These are phyloP conservation scores for Gymnocypris eckloni DNA, from an alignment of 2,797 vertebrate species.

Conservation along the genomic window DNA sequence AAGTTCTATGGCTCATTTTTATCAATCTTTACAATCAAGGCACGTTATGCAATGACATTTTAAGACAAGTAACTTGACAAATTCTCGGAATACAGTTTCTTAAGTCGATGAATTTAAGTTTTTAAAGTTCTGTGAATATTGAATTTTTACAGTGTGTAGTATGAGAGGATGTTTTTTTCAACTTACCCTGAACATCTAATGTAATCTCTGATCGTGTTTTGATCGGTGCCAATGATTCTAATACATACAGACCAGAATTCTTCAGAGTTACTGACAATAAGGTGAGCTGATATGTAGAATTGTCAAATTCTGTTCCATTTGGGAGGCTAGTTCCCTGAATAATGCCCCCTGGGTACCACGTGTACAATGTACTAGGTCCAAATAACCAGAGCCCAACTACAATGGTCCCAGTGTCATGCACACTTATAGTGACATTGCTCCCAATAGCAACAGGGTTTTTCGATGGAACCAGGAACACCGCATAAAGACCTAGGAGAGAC, in stretches of 20 bases:
- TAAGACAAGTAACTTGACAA: neutral
- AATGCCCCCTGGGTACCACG: rapidly evolving
- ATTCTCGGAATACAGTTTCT: neutral
- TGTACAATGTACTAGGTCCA: neutral
- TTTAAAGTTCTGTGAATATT: neutral
- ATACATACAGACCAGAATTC: slow-evolving; percentile 69
- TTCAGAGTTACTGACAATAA: slow-evolving; percentile 55
- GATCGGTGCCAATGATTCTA: neutral
- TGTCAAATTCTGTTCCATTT: slow-evolving; percentile 12
- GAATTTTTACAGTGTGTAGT: neutral
- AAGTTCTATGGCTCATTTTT: neutral
- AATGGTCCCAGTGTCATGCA: neutral
- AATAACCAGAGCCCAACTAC: slow-evolving; percentile 61
- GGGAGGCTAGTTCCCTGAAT: rapidly evolving
- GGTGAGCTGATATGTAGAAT: slow-evolving; percentile 42
- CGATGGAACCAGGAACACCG: slow-evolving; percentile 59
- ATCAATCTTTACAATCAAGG: neutral
- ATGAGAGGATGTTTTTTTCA: neutral
- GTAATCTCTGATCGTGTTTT: neutral
- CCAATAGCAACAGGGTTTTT: slow-evolving; percentile 66
- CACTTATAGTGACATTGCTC: slow-evolving; percentile 65
- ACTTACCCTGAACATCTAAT: slow-evolving; percentile 76
- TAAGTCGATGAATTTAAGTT: neutral
- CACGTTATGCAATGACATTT: neutral
- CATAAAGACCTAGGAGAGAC: slow-evolving; percentile 40